Base-by-base conservation (phyloP, 2,797 vertebrate genomes). In the Poeciliopsis infans region DNA sequence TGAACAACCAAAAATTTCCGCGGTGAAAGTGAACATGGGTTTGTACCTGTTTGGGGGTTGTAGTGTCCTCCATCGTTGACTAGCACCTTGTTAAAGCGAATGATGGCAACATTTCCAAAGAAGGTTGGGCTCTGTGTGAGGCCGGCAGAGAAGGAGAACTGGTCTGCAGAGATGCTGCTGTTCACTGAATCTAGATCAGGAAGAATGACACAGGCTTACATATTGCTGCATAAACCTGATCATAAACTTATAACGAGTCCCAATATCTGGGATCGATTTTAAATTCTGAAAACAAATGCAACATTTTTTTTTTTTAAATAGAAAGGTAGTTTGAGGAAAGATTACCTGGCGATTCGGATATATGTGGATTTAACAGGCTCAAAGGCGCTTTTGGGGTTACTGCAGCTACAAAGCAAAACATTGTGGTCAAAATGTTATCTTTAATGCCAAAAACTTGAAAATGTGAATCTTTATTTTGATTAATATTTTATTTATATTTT, bases 51-150 rank as follows among this genome's bases (percentile, higher is more conserved):
- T 20, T 86, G 85, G 2, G 97, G 95, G 86, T 96, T 95, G n/a
- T 99, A 99, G 72, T 98, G 96, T 36, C 96, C 96, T 0, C 98
- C 98, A 0, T 99, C 98, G 2, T 99, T 99, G 75, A 99, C 97
- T 4, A 99, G 94, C 72, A 99, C 96, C 89, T 96, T 97, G 94
- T 99, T 97, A 74, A 99, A 99, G 78, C 94, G 96, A 84, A 99
- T 96, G 41, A 97, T 89, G 0, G 97, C 97, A 0, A 95, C 94
- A 0, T 97, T 96, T 2, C 94, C 95, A 43, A 92, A 90, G 85
- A 95, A 95, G 31, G 92, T 89, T 74, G 92, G 89, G 78, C 96
- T 96, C 86, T 93, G 94, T 0, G 97, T 97, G 55, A 99, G 96
- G 39, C 98, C 98, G 4, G 95, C 98, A 0, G 98, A 99, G 91